Evolutionary conservation across 2,888 invertebrate genomes (phyloP), one percentile per base, ranked within the genome.

Genomic region (Cryptophagus acutangulus): DNA sequence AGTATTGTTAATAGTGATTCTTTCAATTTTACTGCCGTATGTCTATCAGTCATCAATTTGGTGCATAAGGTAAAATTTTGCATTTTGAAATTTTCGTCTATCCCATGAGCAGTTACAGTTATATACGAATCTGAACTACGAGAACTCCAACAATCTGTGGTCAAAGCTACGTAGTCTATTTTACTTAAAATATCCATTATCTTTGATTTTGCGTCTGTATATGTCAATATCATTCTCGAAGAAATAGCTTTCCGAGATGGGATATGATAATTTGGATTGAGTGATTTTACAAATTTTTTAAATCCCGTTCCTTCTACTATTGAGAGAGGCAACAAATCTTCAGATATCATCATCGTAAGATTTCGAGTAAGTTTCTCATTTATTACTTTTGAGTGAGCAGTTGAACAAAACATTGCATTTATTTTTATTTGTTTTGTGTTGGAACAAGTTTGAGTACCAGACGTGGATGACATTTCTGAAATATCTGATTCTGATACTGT

Each of bases 161-260:
- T 20, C 9, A 20, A 6, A 20, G 20, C 20, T 6, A 20, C 9
- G 9, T 20, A 6, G 5, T 20, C 20, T 20, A 20, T 6, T 6
- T 20, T 20, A 20, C 9, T 20, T 20, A 20, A 24, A 24, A 24
- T 24, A 24, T 24, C n/a, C n/a, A n/a, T n/a, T n/a, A n/a, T n/a
- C n/a, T n/a, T n/a, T n/a, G n/a, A n/a, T n/a, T n/a, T n/a, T n/a
- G n/a, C n/a, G n/a, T n/a, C n/a, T n/a, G n/a, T n/a, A 20, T 20
- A 20, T 20, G 9, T 20, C 9, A 20, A 20, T 9, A 6, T 9
- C 9, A 20, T 5, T 20, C 20, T 20, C 9, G 20, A 20, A 5
- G 20, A 20, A 20, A 20, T 9, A 20, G 20, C 9, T 20, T 20
- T 20, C 9, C 20, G 20, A 20, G 6, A 20, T 9, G 20, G 20